phyloP scores from a whole-genome alignment of 2,113 vertebrate species.

The Eulemur macaco region DNA sequence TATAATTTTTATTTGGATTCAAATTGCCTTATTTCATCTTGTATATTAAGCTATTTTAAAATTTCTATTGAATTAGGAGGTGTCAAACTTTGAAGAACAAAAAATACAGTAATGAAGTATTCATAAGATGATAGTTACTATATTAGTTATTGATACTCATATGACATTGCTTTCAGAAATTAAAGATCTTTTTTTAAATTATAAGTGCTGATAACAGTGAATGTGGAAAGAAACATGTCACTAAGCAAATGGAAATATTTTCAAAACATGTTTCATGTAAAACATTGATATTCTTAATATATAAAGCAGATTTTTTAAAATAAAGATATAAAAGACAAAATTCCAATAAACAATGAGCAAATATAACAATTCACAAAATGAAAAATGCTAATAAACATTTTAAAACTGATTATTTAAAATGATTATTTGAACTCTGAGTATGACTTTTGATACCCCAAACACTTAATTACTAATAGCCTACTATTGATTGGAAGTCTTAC shows the following conservation, averaged over 20 bases:
- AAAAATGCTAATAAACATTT: too few relatives aligned
- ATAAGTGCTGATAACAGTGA: background rate
- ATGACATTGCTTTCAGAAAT: background rate
- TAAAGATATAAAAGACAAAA: background rate
- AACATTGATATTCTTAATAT: background rate
- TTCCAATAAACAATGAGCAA: too few relatives aligned
- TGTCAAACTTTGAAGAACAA: background rate
- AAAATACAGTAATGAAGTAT: background rate
- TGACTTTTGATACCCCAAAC: background rate
- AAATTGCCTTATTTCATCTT: background rate
- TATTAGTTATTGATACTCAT: background rate
- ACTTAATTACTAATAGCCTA: background rate
- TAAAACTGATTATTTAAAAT: too few relatives aligned
- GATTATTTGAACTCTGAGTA: background rate
- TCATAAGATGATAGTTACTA: background rate
- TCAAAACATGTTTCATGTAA: background rate
- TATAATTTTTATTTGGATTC: background rate
- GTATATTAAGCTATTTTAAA: background rate
- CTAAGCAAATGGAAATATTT: background rate
- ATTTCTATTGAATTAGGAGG: background rate
- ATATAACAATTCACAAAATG: too few relatives aligned
- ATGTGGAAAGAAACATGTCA: background rate
- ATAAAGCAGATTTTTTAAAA: background rate
- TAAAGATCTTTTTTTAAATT: slow-evolving; percentile 18
- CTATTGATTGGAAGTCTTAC: background rate